Evolutionary conservation across 2,888 invertebrate genomes (phyloP), one percentile per base, ranked within the genome.

Genomic region (Onchidella celtica): DNA sequence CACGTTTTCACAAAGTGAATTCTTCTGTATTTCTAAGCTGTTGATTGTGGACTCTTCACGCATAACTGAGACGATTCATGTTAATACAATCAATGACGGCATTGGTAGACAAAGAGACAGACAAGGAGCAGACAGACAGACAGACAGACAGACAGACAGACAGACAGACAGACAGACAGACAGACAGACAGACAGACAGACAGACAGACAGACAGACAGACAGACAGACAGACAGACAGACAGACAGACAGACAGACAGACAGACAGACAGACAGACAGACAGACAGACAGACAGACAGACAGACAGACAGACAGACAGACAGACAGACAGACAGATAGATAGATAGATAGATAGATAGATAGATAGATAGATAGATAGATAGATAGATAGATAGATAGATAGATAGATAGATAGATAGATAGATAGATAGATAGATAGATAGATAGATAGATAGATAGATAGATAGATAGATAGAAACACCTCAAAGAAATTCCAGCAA

Each of bases 291-390:
- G 27, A 61, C 3, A 38, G 24, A 17, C 0, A 14, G 24, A 38
- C 3, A 38, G 27, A 36, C 1, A 61, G 3, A 66, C 2, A 66
- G 32, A 66, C 32, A 21, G 34, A 32, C 1, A 66, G 38, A 63
- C n/a, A 36, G n/a, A n/a, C n/a, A n/a, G n/a, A n/a, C n/a, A n/a
- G n/a, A n/a, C n/a, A n/a, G n/a, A n/a, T n/a, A n/a, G 61, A 38
- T 1, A 63, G 40, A 63, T 3, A 65, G 38, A 75, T 9, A 63
- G 75, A 29, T 1, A 21, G 63, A 61, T 11, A 65, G 61, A 63
- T 3, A 36, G 74, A 61, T 14, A 59, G 74, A 74, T 11, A 63
- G 61, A 74, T 24, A 74, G 32, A 74, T 24, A 36, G 74, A 74
- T 14, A 74, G 38, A 74, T 24, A 21, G 36, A 34, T 0, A 36